Conservation (phyloP, 2,113 vertebrate genomes). For the Gymnarchus niloticus region DNA sequence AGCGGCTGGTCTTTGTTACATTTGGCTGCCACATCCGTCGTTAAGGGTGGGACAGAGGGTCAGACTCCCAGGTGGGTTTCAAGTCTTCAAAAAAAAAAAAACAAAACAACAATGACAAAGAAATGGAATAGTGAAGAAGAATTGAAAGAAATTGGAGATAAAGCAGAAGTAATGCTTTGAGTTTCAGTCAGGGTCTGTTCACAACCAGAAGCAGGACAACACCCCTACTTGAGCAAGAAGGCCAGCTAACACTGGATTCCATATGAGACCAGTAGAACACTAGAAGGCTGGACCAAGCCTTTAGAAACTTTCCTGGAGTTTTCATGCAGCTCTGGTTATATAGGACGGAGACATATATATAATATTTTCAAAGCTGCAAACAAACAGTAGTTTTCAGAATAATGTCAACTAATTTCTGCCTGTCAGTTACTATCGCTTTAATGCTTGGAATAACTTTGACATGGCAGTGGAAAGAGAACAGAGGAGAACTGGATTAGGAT, state of each 20-base stretch:
- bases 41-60: not conserved
- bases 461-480: not conserved
- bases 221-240: not conserved
- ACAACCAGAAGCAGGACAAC: not conserved
- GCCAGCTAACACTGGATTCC: not conserved
- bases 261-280: not conserved
- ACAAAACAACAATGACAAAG: not conserved
- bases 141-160: not conserved
- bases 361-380: no score
- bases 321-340: not conserved
- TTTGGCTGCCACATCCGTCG: not conserved
- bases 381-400: not conserved
- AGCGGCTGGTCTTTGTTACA: not conserved
- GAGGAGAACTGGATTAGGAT: not conserved
- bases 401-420: not conserved
- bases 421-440: not conserved
- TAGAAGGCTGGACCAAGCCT: not conserved
- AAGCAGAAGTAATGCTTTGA: not conserved
- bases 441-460: not conserved
- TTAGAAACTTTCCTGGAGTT: not conserved
- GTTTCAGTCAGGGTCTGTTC: not conserved
- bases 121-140: not conserved
- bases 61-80: no score
- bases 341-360: not conserved
- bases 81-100: not conserved